Evolutionary conservation across 2,888 invertebrate genomes (phyloP), one percentile per base, ranked within the genome.

Genomic region (Spilarctia lutea): DNA sequence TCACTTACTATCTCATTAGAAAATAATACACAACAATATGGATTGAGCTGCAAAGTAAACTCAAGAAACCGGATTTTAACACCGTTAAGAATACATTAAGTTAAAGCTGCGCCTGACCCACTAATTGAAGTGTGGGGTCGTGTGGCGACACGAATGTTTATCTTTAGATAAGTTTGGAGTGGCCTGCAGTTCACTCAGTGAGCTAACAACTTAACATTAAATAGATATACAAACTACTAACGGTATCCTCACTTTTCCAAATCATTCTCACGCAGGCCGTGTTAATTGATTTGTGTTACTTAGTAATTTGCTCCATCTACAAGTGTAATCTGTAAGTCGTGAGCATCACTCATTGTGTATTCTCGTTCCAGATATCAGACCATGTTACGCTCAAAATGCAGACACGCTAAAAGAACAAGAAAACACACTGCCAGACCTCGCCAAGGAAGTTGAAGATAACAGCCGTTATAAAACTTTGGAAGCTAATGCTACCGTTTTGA

Each of bases 401-500:
- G 79, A 83, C 79, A 85, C 77, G 79, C 82, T 81, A 71, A 86
- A 81, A 69, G 79, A 82, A 42, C 87, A 89, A 76, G 91, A 91
- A 75, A 89, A 81, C 60, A 88, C 90, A 2, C 82, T 91, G 68
- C 91, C 93, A n/a, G 93, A 90, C 73, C 88, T 95, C 7, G 85
- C 91, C 18, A 92, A 90, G 79, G 95, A 95, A 83, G 93, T 94
- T 3, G 94, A 96, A 85, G 96, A 96, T 83, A 96, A 95, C 87
- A 94, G 95, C 77, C 91, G 95, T 69, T 96, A 96, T 86, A 96
- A 96, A 82, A 96, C 96, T 39, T 83, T 96, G 74, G 94, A 95
- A 81, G 96, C 94, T 18, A 96, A 96, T 80, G 94, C 93, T 4
- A 95, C 96, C 0, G 90, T 96, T 42, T 82, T 96, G 20, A 95